Evolutionary conservation across 2,797 vertebrate genomes (phyloP).

Genomic region (Enteromius mattozi): DNA sequence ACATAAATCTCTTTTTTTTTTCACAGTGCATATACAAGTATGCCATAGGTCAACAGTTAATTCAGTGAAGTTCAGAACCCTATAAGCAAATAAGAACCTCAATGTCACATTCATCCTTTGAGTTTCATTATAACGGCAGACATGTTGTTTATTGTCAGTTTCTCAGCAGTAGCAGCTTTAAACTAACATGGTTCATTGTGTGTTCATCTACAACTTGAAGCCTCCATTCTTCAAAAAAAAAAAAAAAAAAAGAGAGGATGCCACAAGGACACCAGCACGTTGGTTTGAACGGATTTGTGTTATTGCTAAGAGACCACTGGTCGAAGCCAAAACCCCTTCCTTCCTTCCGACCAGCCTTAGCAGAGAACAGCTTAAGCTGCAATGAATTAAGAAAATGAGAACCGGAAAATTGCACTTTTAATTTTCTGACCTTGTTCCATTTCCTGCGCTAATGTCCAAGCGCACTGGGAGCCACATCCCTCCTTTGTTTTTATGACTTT

Average conservation of each 20-base stretch:
- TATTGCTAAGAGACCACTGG: conserved; percentile 81
- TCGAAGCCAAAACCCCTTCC: conserved; percentile 68
- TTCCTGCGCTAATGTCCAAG: conserved; percentile 69
- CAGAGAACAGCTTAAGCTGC: conserved; percentile 61
- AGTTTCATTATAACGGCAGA: conserved; percentile 26
- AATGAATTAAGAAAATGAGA: conserved; percentile 68
- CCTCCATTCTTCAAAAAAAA: conserved; percentile 46
- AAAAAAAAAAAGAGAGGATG: conserved; percentile 24
- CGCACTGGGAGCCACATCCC: conserved; percentile 63
- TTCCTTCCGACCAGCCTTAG: conserved; percentile 64
- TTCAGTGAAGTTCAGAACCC: conserved; percentile 2
- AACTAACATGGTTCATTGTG: conserved; percentile 45
- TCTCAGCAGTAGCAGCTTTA: conserved; percentile 42
- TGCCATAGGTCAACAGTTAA: not conserved
- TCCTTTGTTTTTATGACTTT: conserved; percentile 64
- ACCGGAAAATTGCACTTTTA: conserved; percentile 68
- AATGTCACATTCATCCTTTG: conserved; percentile 41
- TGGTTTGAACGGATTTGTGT: conserved; percentile 68
- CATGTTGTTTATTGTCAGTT: conserved; percentile 50
- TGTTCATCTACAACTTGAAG: conserved; percentile 51
- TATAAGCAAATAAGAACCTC: conserved; percentile 30
- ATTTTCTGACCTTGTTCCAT: conserved; percentile 71
- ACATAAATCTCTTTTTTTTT: not conserved
- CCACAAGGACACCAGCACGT: conserved; percentile 63
- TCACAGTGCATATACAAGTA: not conserved